phyloP scores from a whole-genome alignment of 1,140 invertebrate genomes.

The Scylla paramamosain region DNA sequence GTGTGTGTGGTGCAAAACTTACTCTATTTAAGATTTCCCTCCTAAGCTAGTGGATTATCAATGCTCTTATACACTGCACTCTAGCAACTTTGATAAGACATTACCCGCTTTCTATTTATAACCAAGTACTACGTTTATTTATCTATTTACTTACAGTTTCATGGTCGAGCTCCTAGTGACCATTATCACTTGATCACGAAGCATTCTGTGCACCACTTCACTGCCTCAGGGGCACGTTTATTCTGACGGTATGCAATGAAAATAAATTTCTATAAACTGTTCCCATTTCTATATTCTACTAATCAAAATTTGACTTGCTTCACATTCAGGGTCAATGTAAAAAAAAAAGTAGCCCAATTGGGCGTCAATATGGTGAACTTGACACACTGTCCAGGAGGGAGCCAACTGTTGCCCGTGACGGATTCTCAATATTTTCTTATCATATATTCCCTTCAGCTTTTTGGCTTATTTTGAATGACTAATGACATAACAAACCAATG shows the following conservation, averaged over 20 bases:
- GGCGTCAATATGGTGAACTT: background rate
- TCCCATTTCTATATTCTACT: background rate
- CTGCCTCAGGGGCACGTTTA: background rate
- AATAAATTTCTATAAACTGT: background rate
- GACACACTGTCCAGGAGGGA: conserved; percentile 15
- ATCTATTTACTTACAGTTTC: no score
- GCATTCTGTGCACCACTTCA: background rate
- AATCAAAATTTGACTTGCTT: background rate
- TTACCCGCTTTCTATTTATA: no score
- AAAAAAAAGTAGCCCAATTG: background rate
- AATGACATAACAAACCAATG: no score
- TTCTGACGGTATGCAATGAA: background rate
- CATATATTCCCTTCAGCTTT: background rate
- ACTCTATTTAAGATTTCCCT: background rate
- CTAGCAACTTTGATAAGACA: no score
- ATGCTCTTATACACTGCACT: background rate
- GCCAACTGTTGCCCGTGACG: conserved; percentile 37
- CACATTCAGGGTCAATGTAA: no score
- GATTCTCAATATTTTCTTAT: conserved; percentile 30
- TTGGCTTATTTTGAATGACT: background rate
- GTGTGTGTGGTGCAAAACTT: no score
- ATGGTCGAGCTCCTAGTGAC: no score
- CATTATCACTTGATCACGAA: background rate
- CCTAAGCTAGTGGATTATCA: background rate
- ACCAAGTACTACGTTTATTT: no score